Evolutionary conservation across 1,140 invertebrate genomes (phyloP), one percentile per base, ranked within the genome.

Genomic region (Manduca sexta): DNA sequence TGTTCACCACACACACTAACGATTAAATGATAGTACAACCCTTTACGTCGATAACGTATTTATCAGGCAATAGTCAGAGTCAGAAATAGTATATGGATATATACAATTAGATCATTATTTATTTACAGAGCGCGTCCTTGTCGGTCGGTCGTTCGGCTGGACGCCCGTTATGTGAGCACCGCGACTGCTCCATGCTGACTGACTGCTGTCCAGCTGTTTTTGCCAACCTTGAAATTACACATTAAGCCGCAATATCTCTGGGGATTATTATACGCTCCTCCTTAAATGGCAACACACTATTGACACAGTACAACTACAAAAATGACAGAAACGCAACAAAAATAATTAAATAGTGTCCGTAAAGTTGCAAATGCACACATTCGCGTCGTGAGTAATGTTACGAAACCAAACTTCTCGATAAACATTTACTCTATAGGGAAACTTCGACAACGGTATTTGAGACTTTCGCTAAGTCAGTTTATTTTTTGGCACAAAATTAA

Each of bases 71-170:
- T 43, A 17, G 55, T 73, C 69, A 76, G 56, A 61, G 41, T 71
- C 72, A 64, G 54, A 83, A 84, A 83, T 84, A 81, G 77, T 66
- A 33, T 68, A 69, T 65, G 34, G 31, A 18, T 45, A 35, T 45
- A 57, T 77, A 80, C 78, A 83, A 85, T 85, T 85, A 85, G 82
- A 67, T 85, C 79, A 85, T 78, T 82, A 82, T 82, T 83, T 84
- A 84, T 84, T 85, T 83, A 77, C 74, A 76, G 74, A 74, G 41
- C 29, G 18, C 39, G 55, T 46, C 40, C 42, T 41, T 46, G 46
- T 52, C 40, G 57, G 71, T 52, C 68, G 67, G 48, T 63, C 53
- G 66, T 45, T 4, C 8, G 31, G 21, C 31, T 11, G 31, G 65
- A 59, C 55, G 60, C 56, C 46, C 60, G 60, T 67, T 58, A 67